Conservation (phyloP, 2,113 vertebrate genomes). For the Bos javanicus region DNA sequence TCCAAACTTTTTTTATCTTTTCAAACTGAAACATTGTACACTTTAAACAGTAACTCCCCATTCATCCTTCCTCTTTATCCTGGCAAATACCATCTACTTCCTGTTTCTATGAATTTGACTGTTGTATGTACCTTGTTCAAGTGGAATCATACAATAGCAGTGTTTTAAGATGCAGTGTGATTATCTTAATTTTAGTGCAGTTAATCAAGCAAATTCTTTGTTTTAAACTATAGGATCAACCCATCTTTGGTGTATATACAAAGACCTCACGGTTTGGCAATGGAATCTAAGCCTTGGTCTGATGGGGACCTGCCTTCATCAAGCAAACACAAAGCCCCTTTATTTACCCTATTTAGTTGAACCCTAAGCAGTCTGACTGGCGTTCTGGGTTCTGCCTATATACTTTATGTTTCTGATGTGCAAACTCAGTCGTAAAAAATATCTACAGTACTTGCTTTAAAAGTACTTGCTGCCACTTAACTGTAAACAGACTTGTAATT, state of each 20-base stretch:
- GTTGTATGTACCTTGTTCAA: background rate
- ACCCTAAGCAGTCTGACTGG: constrained; percentile 44
- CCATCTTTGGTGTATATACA: background rate
- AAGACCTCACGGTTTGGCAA: constrained; percentile 14
- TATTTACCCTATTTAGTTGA: constrained; percentile 54
- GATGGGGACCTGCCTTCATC: background rate
- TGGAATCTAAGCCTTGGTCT: background rate
- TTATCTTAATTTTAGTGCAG: constrained; percentile 18
- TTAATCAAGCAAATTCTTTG: background rate
- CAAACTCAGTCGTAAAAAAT: constrained; percentile 67
- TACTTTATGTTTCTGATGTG: constrained; percentile 60
- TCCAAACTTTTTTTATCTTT: background rate
- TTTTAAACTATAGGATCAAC: background rate
- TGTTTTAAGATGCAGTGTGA: background rate
- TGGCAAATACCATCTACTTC: background rate
- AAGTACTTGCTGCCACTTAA: constrained; percentile 70
- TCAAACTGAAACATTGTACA: background rate
- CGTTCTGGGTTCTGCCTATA: constrained; percentile 31
- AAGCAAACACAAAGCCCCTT: constrained; percentile 63
- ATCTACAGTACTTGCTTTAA: constrained; percentile 70
- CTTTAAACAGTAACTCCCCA: background rate
- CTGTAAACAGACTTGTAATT: constrained; percentile 75
- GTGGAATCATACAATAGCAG: background rate
- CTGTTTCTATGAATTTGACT: background rate
- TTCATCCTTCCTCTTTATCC: background rate